phyloP scores from a whole-genome alignment of 2,797 vertebrate genomes.

The Erethizon dorsatum region DNA sequence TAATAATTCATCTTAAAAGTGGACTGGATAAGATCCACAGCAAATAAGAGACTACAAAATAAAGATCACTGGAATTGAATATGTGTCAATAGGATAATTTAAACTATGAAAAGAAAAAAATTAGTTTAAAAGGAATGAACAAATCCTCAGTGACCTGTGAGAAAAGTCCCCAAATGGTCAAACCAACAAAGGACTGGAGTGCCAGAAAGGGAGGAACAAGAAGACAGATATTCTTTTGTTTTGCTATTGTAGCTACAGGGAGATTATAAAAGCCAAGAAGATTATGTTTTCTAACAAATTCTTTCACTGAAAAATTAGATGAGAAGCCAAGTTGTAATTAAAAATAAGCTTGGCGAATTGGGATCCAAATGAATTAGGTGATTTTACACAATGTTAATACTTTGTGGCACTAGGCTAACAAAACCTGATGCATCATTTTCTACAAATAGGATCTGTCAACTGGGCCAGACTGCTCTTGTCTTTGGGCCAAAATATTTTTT shows the following conservation, averaged over 20 bases:
- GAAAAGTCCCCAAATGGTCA: not conserved
- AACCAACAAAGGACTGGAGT: not conserved
- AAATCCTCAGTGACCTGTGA: not conserved
- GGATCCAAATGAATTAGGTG: conserved; percentile 3
- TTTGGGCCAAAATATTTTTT: not conserved
- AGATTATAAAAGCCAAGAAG: not conserved
- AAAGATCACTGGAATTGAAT: not conserved
- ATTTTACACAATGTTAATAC: not conserved
- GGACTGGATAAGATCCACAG: not conserved
- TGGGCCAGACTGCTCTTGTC: not conserved
- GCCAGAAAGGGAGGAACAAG: not conserved
- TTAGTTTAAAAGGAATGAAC: not conserved
- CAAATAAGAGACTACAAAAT: not conserved
- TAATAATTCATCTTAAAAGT: not conserved
- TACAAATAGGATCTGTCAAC: not conserved
- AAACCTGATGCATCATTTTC: not conserved
- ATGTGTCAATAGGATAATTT: not conserved
- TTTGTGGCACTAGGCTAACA: not conserved
- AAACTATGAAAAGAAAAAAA: not conserved
- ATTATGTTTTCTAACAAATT: conserved; percentile 21
- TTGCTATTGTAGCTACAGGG: no score
- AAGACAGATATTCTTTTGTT: not conserved
- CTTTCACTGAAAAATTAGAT: conserved; percentile 8
- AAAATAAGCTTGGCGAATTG: not conserved
- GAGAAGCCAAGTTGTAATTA: not conserved